Conservation (phyloP, 2,888 invertebrate species). For the Antheraea assamensis region DNA sequence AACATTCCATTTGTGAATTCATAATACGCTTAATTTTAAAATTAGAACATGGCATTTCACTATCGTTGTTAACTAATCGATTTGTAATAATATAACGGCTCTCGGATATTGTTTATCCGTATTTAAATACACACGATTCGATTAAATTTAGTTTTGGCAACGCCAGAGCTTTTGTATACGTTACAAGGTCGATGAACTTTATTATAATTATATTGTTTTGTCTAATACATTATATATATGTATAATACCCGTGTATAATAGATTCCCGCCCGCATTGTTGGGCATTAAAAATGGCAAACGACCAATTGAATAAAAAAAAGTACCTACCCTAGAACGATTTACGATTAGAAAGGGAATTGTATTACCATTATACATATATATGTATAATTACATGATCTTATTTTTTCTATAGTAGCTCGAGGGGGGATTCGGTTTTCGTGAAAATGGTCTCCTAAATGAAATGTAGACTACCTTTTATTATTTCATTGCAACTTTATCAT, state of each 20-base stretch:
- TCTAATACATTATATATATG: not conserved
- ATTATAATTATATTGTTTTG: slow-evolving; percentile 3
- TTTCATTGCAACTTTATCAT: no score
- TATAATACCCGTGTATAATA: no score
- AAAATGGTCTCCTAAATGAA: no score
- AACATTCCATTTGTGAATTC: not conserved
- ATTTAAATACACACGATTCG: slow-evolving; percentile 13
- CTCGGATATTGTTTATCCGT: slow-evolving; percentile 1
- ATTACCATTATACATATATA: not conserved
- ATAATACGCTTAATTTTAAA: not conserved
- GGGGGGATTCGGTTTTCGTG: no score
- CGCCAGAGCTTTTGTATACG: not conserved
- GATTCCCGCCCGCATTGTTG: no score
- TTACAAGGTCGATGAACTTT: slow-evolving; percentile 8
- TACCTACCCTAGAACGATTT: no score
- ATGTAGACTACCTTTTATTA: no score
- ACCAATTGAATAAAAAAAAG: no score
- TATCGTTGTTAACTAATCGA: not conserved
- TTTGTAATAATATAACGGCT: slow-evolving; percentile 3
- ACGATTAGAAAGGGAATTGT: no score
- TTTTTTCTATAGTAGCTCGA: no score
- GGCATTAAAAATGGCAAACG: no score
- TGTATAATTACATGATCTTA: no score
- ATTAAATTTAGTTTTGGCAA: slow-evolving; percentile 18
- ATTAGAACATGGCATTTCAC: not conserved